A percentile compares a stretch with the other conserved stretches of the same genome.
Evolutionary conservation across 2,888 invertebrate genomes (phyloP).

Genomic region (Cacoxenus indagator): DNA sequence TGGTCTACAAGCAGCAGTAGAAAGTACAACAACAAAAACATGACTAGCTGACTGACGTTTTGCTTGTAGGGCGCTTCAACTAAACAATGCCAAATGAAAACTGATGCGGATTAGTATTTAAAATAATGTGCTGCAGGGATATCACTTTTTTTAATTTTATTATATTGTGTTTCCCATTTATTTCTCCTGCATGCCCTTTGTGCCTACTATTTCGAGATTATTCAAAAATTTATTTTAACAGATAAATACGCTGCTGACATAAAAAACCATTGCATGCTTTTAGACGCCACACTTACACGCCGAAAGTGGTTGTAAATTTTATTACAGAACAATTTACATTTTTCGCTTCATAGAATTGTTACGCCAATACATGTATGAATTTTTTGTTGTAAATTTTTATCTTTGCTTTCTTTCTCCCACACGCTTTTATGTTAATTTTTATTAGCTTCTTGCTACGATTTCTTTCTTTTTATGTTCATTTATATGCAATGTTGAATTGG

Average conservation of each 20-base stretch:
- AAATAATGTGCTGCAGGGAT: slow-evolving; percentile 70
- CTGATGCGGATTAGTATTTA: slow-evolving; percentile 70
- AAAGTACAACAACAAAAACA: background rate
- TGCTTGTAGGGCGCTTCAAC: slow-evolving; percentile 10
- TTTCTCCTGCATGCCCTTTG: slow-evolving; percentile 40
- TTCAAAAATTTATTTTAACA: slow-evolving; percentile 64
- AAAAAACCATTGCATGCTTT: slow-evolving; percentile 13
- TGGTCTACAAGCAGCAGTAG: background rate
- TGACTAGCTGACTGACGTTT: background rate
- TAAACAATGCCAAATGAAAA: slow-evolving; percentile 61
- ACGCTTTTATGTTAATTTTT: slow-evolving; percentile 62
- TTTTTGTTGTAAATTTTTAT: slow-evolving; percentile 21
- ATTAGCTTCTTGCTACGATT: slow-evolving; percentile 49
- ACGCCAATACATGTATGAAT: slow-evolving; percentile 36
- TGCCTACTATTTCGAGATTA: slow-evolving; percentile 50
- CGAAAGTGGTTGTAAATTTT: slow-evolving; percentile 46
- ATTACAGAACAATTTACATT: slow-evolving; percentile 68
- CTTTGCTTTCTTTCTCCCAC: slow-evolving; percentile 28
- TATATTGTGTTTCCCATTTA: slow-evolving; percentile 3
- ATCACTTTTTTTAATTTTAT: slow-evolving; percentile 59
- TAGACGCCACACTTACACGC: slow-evolving; percentile 20
- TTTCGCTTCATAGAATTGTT: slow-evolving; percentile 55
- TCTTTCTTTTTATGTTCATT: slow-evolving; percentile 35
- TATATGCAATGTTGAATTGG: slow-evolving; percentile 49
- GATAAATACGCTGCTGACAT: slow-evolving; percentile 39